These are phyloP conservation scores for Lepilemur septentrionalis DNA, from an alignment of 2,797 vertebrate species.

Conservation along the genomic window DNA sequence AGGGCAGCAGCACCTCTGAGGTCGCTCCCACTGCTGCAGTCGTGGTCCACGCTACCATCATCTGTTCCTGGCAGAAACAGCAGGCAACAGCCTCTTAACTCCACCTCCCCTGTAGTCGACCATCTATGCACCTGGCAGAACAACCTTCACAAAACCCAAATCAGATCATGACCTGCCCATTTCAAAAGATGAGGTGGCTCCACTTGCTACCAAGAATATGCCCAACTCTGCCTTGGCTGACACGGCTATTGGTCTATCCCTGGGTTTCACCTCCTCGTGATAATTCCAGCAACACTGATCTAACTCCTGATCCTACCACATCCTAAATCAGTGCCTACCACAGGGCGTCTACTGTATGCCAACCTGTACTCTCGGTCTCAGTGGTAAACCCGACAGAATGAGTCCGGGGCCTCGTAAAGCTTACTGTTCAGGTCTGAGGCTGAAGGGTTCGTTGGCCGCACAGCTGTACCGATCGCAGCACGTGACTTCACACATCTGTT, in stretches of 20 bases:
- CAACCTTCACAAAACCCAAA: neutral
- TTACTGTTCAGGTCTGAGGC: neutral
- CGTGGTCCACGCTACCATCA: neutral
- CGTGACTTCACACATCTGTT: neutral
- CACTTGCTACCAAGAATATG: neutral
- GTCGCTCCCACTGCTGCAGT: too few species aligned
- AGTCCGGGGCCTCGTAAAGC: too few species aligned
- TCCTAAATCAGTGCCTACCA: neutral
- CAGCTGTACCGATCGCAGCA: fast-evolving
- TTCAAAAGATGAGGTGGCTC: neutral
- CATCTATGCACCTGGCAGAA: neutral
- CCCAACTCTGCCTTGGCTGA: neutral
- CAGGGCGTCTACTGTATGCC: neutral
- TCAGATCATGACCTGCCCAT: neutral
- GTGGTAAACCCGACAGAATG: neutral
- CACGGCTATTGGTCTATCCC: neutral
- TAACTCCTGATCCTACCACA: too few species aligned
- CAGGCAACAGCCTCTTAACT: neutral
- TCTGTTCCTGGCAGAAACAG: neutral
- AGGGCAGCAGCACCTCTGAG: neutral
- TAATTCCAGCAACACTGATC: too few species aligned
- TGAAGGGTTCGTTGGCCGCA: too few species aligned
- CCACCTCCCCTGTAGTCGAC: neutral
- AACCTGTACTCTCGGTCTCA: neutral
- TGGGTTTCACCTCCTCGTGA: neutral